A percentile compares a stretch with the other conserved stretches of the same genome.
Conservation (phyloP, 2,888 invertebrate species). For the Odontomyia ornata region DNA sequence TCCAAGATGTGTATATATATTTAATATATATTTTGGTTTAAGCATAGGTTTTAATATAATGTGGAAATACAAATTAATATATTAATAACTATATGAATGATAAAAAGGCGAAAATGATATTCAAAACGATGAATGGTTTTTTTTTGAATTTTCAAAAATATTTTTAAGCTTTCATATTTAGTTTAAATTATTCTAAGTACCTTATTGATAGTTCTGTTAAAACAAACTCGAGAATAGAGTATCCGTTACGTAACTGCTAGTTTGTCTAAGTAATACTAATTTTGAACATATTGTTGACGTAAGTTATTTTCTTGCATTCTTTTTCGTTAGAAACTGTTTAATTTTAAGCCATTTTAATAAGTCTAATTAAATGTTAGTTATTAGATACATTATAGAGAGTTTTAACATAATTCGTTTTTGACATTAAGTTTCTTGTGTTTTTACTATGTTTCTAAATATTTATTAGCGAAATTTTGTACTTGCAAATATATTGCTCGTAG, state of each 20-base stretch:
- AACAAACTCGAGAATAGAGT: background rate
- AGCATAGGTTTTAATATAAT: constrained; percentile 37
- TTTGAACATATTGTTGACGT: constrained; percentile 45
- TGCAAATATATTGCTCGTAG: background rate
- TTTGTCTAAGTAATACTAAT: constrained; percentile 4
- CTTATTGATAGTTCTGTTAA: constrained; percentile 3
- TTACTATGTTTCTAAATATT: constrained; percentile 12
- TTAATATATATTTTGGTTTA: constrained; percentile 45
- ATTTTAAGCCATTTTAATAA: background rate
- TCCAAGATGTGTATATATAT: constrained; percentile 21
- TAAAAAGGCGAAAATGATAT: constrained; percentile 9
- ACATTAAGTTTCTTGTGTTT: constrained; percentile 35
- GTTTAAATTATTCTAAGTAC: constrained; percentile 13
- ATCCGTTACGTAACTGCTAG: background rate
- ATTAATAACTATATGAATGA: constrained; percentile 43
- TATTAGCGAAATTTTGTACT: constrained; percentile 4
- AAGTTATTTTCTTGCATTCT: constrained; percentile 45
- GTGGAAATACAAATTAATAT: constrained; percentile 45
- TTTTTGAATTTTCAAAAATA: constrained; percentile 18
- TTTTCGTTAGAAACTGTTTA: constrained; percentile 9
- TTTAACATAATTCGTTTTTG: constrained; percentile 20
- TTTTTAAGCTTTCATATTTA: constrained; percentile 6
- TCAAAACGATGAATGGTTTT: constrained; percentile 7
- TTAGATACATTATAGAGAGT: background rate
- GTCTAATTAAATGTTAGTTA: constrained; percentile 11